Percentiles rank a stretch among this genome's conserved stretches.
These are phyloP conservation scores for Archaeoteleia sp. DNA, from an alignment of 2,888 invertebrate genomes.

Conservation along the genomic window DNA sequence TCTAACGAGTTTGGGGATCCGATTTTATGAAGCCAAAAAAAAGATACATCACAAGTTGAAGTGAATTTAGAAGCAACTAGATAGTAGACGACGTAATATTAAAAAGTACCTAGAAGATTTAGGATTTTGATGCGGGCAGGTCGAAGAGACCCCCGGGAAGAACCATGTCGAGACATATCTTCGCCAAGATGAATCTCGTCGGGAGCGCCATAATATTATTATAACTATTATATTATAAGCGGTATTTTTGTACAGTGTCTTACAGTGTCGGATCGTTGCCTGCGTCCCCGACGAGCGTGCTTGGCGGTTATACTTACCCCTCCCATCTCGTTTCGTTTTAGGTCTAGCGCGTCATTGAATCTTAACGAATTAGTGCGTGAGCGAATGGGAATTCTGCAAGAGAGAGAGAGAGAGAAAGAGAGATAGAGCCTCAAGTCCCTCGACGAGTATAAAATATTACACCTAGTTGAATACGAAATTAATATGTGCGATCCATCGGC, in stretches of 20 bases:
- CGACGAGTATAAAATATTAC: conserved; percentile 23
- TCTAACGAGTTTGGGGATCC: no score
- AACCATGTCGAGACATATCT: conserved; percentile 71
- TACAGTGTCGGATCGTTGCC: conserved; percentile 68
- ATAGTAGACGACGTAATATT: conserved; percentile 37
- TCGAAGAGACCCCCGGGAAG: conserved; percentile 53
- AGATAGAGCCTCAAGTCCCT: conserved; percentile 42
- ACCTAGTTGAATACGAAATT: conserved; percentile 20
- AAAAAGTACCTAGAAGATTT: conserved; percentile 37
- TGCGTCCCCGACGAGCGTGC: conserved; percentile 64
- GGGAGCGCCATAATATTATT: conserved; percentile 62
- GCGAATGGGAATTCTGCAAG: conserved; percentile 17
- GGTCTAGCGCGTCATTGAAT: conserved; percentile 43
- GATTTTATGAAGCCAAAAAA: conserved; percentile 54
- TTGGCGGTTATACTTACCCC: conserved; percentile 53
- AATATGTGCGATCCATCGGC: not conserved
- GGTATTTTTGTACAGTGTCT: conserved; percentile 73
- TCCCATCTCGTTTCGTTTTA: conserved; percentile 22
- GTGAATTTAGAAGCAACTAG: conserved; percentile 32
- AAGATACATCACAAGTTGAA: conserved; percentile 20
- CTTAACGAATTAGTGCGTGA: conserved; percentile 38
- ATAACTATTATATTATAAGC: conserved; percentile 63
- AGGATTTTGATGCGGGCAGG: conserved; percentile 48
- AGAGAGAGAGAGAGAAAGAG: conserved; percentile 20
- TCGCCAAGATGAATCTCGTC: conserved; percentile 63